Base-by-base conservation (phyloP, 2,888 invertebrate genomes). In the Loripinus fragilis region DNA sequence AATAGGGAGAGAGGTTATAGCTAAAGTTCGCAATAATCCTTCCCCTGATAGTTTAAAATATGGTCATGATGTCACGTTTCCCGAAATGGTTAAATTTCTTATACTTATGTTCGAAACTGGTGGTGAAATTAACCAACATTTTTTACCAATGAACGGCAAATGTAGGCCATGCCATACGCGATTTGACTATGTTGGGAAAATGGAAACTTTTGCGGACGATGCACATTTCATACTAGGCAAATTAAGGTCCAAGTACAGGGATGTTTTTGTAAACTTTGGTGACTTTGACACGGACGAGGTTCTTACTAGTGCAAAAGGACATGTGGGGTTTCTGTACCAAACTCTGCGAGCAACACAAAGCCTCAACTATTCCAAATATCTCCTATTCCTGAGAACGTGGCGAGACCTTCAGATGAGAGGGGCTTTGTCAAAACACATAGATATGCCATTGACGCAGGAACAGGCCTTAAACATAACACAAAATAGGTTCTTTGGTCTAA, bases 61-160 rank as follows among this genome's bases (percentile, higher is more conserved):
- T 55, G 90, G 88, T 1, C 87, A 87, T 74, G 88, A 88, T 69
- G 86, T 89, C 28, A 88, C 86, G 33, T 90, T 90, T 77, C 68
- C 81, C 5, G 87, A 89, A 64, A 88, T 89, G 65, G 65, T 89
- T 5, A 77, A 85, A 75, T 88, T 81, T 67, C 77, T 89, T 28
- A 76, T 88, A 33, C 28, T 73, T 33, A 72, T 78, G 0, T 73
- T 80, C 15, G 66, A 78, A 3, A 74, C 50, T 0, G 66, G 71
- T 0, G 66, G 69, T 7, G 64, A 65, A n/a, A 80, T 82, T 10
- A 84, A 89, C 66, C 73, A 70, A 0, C 89, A 89, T 75, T 89
- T 88, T 75, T 80, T 74, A 12, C 89, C 87, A 0, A 85, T 85
- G 78, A 77, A 82, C 64, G 74, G 80, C 28, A 83, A 83, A 30